phyloP scores from a whole-genome alignment of 1,140 invertebrate genomes.

The Rhopalosiphum maidis region DNA sequence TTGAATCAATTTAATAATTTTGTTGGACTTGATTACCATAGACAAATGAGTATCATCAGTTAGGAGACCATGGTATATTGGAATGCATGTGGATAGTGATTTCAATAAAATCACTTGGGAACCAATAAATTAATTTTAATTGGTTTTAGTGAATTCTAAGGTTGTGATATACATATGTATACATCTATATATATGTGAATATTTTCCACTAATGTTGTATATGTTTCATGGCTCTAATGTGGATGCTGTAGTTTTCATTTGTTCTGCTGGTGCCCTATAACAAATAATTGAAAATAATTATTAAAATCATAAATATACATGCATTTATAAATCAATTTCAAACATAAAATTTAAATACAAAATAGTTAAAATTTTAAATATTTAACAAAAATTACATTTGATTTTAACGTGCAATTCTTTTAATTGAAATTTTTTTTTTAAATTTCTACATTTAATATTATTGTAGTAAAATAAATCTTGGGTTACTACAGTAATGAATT shows the following conservation, averaged over 20 bases:
- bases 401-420: background rate
- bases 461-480: background rate
- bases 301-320: background rate
- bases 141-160: background rate
- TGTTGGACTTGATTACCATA: background rate
- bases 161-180: background rate
- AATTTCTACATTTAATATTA: background rate
- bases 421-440: too few relatives aligned
- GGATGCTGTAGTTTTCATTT: slow-evolving; percentile 57
- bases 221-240: slow-evolving; percentile 39
- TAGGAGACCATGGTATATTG: slow-evolving; percentile 26
- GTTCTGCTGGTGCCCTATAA: slow-evolving; percentile 53
- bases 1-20: background rate
- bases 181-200: background rate
- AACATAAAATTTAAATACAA: background rate
- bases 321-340: background rate
- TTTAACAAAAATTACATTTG: background rate
- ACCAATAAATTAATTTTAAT: background rate
- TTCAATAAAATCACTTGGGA: background rate
- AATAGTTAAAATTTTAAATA: background rate
- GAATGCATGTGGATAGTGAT: slow-evolving; percentile 29
- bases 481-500: background rate
- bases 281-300: background rate
- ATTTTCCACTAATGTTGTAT: background rate
- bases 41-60: slow-evolving; percentile 35